These are phyloP conservation scores for Cariama cristata DNA, from an alignment of 2,113 vertebrate genomes.

Conservation along the genomic window DNA sequence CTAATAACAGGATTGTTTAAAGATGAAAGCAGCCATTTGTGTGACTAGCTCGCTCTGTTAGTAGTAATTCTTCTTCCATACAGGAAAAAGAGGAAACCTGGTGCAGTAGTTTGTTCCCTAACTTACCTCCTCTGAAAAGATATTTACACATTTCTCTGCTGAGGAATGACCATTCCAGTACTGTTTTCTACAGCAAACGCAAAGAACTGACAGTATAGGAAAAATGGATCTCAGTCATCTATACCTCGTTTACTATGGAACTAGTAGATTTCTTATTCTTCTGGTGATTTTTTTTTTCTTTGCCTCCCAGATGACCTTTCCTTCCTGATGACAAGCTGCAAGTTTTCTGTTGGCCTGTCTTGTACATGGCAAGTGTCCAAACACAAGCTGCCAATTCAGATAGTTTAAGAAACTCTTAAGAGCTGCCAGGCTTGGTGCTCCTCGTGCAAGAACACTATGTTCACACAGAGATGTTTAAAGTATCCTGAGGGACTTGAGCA, in stretches of 20 bases:
- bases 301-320: not conserved
- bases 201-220: not conserved
- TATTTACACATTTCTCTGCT: not conserved
- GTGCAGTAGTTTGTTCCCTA: not conserved
- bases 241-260: not conserved
- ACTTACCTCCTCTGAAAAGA: not conserved
- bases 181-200: not conserved
- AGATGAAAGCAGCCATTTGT: constrained; percentile 49
- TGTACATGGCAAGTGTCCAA: not conserved
- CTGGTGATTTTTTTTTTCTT: not conserved
- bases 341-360: constrained; percentile 6
- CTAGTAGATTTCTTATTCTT: not conserved
- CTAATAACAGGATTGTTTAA: constrained; percentile 55
- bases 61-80: not conserved
- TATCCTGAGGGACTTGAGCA: not conserved
- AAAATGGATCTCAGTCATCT: not conserved
- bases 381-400: not conserved
- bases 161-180: not conserved
- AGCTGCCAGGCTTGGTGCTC: not conserved
- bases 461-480: not conserved
- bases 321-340: not conserved
- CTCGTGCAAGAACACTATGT: not conserved
- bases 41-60: not conserved
- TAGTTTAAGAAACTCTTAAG: not conserved
- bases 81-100: not conserved